Evolutionary conservation across 2,113 vertebrate genomes (phyloP).

Genomic region (Malurus elegans): DNA sequence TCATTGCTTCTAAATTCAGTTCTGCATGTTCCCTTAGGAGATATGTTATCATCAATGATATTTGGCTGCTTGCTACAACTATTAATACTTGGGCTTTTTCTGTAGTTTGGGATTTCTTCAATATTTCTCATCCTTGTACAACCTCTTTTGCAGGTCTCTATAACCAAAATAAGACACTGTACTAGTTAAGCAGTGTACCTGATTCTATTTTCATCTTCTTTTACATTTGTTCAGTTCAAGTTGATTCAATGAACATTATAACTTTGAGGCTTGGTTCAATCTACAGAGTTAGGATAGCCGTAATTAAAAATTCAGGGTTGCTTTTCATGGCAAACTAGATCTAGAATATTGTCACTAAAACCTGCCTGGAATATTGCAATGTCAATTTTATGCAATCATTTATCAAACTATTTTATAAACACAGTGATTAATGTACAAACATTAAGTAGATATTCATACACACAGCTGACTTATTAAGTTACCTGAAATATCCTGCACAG

Average conservation of each 20-base stretch:
- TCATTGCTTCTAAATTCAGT: not conserved
- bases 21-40: not conserved
- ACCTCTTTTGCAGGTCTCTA: not conserved
- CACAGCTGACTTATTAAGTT: not conserved
- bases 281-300: not conserved
- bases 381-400: not conserved
- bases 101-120: not conserved
- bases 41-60: not conserved
- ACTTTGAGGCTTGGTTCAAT: not conserved
- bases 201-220: not conserved
- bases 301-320: not conserved
- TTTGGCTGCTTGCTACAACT: not conserved
- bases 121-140: not conserved
- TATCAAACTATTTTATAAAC: slow-evolving; percentile 1
- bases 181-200: not conserved
- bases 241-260: not conserved
- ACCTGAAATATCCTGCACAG: not conserved
- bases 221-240: not conserved
- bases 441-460: not conserved
- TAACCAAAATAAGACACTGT: not conserved
- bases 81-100: accelerated
- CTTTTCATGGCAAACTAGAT: not conserved
- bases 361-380: not conserved
- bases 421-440: not conserved
- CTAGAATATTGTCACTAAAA: not conserved